Percentiles rank a stretch among this genome's conserved stretches.
phyloP scores from a whole-genome alignment of 2,797 vertebrate species.

The Acrocephalus scirpaceus region DNA sequence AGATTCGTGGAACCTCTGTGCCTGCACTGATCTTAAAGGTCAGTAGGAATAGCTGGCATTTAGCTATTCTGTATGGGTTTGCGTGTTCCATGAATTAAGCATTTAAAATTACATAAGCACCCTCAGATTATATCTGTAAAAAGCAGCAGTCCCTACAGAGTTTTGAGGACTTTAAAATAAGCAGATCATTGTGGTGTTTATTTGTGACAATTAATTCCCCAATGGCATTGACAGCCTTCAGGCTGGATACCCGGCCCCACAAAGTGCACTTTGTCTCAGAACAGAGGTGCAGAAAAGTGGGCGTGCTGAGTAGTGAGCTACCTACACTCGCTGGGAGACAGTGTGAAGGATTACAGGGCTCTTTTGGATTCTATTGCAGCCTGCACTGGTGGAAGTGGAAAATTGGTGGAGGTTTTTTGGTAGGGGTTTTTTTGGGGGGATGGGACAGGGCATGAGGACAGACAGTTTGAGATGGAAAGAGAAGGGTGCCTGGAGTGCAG shows the following conservation, averaged over 20 bases:
- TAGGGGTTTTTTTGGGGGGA: accelerated
- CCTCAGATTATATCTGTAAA: background rate
- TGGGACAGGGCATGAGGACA: background rate
- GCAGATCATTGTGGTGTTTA: background rate
- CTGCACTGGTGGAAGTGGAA: background rate
- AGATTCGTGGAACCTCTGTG: background rate
- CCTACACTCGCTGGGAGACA: background rate
- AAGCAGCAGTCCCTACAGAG: background rate
- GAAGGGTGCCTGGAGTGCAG: background rate
- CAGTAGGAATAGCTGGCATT: background rate
- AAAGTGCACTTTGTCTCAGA: background rate
- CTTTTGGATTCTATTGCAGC: background rate
- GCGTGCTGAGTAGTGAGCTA: background rate
- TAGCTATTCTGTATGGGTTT: background rate
- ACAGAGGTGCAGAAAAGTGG: background rate
- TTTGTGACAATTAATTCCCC: background rate
- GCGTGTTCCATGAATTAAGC: background rate
- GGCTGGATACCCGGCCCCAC: background rate
- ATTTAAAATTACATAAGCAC: background rate
- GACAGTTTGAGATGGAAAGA: background rate
- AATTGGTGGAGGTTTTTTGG: background rate
- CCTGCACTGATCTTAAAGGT: background rate
- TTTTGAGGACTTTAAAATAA: background rate
- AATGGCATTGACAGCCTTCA: background rate
- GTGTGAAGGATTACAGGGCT: background rate